These are phyloP conservation scores for Embidobia sp. DNA, from an alignment of 2,888 invertebrate genomes.

Conservation along the genomic window DNA sequence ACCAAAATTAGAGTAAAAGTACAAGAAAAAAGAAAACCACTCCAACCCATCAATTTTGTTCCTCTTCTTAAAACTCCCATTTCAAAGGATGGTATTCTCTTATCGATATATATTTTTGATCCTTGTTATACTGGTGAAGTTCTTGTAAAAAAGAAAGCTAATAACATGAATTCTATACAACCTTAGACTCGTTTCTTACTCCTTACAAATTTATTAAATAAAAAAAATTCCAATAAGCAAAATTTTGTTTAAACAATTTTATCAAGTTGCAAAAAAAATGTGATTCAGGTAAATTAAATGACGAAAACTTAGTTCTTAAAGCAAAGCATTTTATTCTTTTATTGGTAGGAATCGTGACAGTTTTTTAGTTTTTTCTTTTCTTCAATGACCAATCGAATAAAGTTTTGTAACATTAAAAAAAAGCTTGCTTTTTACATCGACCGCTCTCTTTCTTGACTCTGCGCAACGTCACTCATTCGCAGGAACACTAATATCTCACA, in stretches of 20 bases:
- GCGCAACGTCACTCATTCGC: constrained; percentile 52
- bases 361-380: constrained; percentile 25
- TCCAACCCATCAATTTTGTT: background rate
- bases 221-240: too few relatives aligned
- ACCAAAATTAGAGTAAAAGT: too few relatives aligned
- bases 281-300: background rate
- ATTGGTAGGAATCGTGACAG: constrained; percentile 58
- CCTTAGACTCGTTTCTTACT: background rate
- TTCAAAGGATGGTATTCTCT: constrained; percentile 30
- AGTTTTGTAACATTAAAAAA: constrained; percentile 56
- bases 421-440: constrained; percentile 50
- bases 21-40: background rate
- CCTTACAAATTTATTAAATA: too few relatives aligned
- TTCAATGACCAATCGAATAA: constrained; percentile 43
- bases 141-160: constrained; percentile 45
- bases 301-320: constrained; percentile 26
- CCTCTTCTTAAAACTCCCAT: too few relatives aligned
- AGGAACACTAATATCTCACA: constrained; percentile 60
- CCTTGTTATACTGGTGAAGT: constrained; percentile 61
- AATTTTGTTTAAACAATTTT: too few relatives aligned
- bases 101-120: constrained; percentile 57
- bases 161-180: constrained; percentile 53
- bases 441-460: constrained; percentile 39
- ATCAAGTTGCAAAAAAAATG: too few relatives aligned
- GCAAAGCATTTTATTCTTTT: constrained; percentile 64